Conservation (phyloP, 2,888 invertebrate species). For the Dicyrtoma fusca region DNA sequence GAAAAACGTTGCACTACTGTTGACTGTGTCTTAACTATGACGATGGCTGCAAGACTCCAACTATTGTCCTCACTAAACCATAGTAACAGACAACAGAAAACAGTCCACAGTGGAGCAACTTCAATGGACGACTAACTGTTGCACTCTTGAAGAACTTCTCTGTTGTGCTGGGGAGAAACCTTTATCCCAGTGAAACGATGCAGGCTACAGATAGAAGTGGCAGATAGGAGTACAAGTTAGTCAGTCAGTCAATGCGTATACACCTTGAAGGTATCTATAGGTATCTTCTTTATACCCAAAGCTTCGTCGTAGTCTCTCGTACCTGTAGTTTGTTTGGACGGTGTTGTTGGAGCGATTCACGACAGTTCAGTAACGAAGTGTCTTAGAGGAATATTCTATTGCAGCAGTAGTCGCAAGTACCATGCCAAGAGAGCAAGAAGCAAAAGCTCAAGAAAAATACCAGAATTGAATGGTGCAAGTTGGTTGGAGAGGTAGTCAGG, state of each 20-base stretch:
- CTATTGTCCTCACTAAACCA: no score
- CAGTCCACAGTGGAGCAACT: no score
- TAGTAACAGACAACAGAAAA: no score
- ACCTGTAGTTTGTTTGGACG: no score
- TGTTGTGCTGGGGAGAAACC: slow-evolving; percentile 6
- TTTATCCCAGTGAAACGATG: background rate
- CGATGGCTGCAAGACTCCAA: no score
- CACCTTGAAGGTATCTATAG: no score
- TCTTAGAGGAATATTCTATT: background rate
- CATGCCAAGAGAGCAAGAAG: background rate
- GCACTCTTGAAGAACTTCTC: no score
- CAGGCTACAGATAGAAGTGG: background rate
- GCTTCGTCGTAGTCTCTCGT: no score
- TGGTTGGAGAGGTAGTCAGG: background rate
- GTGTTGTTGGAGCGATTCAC: slow-evolving; percentile 2
- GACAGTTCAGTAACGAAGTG: slow-evolving; percentile 14
- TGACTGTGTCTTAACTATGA: background rate
- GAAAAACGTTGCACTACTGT: slow-evolving; percentile 6
- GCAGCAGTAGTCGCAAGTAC: background rate
- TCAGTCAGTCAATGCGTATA: no score
- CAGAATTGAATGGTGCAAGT: slow-evolving; percentile 12
- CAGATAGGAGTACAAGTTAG: no score
- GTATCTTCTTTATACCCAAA: no score
- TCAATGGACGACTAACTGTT: no score
- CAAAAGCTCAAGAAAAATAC: slow-evolving; percentile 7